Evolutionary conservation across 2,888 invertebrate species (phyloP), one percentile per base, ranked within the genome.

Genomic region (Eupithecia inturbata): DNA sequence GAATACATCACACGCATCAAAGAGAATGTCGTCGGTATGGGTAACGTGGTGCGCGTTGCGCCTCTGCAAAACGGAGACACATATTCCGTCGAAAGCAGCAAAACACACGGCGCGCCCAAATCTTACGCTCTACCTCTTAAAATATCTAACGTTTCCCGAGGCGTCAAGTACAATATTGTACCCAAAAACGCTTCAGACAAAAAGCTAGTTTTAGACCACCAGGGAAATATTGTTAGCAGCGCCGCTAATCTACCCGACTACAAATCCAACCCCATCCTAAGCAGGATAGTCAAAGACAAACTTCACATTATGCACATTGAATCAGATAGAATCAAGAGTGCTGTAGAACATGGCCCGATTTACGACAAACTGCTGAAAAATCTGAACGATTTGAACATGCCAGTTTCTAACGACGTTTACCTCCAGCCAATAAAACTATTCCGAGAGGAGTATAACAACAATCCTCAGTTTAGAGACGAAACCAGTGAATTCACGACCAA

Each of bases 11-110:
- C 92, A 6, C 91, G 93, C 74, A 95, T 97, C 81, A 96, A 96
- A 80, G 96, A 96, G 70, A 96, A 96, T 88, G 97, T 96, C 73
- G 96, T 96, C 22, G 97, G 97, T 7, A 96, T 97, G 93, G 97
- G 97, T 71, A 96, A 95, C 85, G 96, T 97, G 16, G 95, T 95
- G 4, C 91, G 97, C 88, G 95, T 96, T 73, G 95, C 94, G 7
- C 95, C 95, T 9, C 90, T 90, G 77, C 95, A 90, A 82, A 95
- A 86, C 76, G 93, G 93, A 33, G 92, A 94, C 82, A 86, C 93
- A 12, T 91, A 90, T 73, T 91, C 92, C 0, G 88, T 95, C 0
- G 94, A 94, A 77, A 93, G 87, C 78, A 92, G 92, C 81, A 93
- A 92, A 80, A 84, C 88, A 19, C 93, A 94, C 72, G 83, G 88